Evolutionary conservation across 2,797 vertebrate species (phyloP).

Genomic region (Melanotaenia maccullochi): DNA sequence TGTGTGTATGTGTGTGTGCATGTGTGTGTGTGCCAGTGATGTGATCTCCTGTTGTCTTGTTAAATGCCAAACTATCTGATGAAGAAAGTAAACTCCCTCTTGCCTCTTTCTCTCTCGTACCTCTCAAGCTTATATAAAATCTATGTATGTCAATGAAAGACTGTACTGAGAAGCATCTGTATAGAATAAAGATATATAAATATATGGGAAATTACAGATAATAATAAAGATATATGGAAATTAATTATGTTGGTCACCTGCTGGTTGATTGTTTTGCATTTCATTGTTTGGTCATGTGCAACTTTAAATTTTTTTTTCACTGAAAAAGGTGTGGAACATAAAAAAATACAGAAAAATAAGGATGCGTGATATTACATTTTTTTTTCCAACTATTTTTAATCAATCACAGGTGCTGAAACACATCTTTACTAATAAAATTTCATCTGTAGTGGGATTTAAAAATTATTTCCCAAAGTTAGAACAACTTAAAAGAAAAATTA

Average conservation of each 20-base stretch:
- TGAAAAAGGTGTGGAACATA: background rate
- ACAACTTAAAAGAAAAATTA: no score
- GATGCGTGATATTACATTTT: no score
- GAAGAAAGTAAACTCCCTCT: constrained; percentile 66
- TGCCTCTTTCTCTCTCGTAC: constrained; percentile 57
- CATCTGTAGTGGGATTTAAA: no score
- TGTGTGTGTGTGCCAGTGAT: constrained; percentile 51
- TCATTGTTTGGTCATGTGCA: background rate
- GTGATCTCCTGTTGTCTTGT: constrained; percentile 73
- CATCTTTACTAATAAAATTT: no score
- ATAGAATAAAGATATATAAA: constrained; percentile 82
- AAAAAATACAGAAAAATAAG: background rate
- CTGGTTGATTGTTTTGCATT: constrained; percentile 12
- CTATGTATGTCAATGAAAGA: constrained; percentile 81
- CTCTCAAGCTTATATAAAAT: constrained; percentile 73
- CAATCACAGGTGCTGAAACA: no score
- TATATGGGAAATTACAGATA: constrained; percentile 74
- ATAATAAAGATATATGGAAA: constrained; percentile 79
- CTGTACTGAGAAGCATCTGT: constrained; percentile 81
- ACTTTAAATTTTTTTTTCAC: background rate
- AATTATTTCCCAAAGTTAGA: no score
- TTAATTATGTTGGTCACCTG: constrained; percentile 15
- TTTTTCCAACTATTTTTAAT: no score
- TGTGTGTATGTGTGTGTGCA: constrained; percentile 29
- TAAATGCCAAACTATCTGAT: constrained; percentile 73